Evolutionary conservation across 2,888 invertebrate species (phyloP).

Genomic region (Argyresthia goedartella): DNA sequence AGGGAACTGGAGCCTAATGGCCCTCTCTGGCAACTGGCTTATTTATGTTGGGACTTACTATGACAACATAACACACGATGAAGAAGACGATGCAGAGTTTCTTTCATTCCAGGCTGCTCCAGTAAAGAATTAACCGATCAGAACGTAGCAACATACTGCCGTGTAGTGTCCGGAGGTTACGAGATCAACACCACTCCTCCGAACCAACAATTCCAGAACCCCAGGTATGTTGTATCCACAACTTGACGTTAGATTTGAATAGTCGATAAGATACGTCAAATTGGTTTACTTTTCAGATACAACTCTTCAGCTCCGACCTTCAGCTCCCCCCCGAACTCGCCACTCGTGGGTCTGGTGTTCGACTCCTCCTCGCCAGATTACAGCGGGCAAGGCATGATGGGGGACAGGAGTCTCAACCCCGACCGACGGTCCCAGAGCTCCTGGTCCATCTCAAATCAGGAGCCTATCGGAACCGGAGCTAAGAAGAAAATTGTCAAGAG

Average conservation of each 20-base stretch:
- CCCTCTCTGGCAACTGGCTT: no score
- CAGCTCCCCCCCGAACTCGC: constrained; percentile 61
- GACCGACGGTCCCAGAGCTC: constrained; percentile 52
- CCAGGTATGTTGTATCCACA: constrained; percentile 27
- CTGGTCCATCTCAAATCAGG: constrained; percentile 49
- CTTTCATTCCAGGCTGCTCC: constrained; percentile 32
- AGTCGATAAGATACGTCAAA: constrained; percentile 8
- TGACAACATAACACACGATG: no score
- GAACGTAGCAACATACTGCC: constrained; percentile 50
- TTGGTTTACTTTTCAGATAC: constrained; percentile 36
- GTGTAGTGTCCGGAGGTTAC: constrained; percentile 47
- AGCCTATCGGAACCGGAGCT: constrained; percentile 62
- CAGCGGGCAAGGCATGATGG: constrained; percentile 39
- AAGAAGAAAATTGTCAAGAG: constrained; percentile 62
- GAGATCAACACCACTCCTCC: constrained; percentile 36
- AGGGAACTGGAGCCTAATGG: no score
- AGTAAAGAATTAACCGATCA: constrained; percentile 48
- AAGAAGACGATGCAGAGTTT: neutral
- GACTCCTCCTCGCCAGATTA: constrained; percentile 55
- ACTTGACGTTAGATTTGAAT: no score
- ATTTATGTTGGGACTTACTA: no score
- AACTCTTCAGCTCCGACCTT: constrained; percentile 52
- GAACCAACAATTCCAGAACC: constrained; percentile 45
- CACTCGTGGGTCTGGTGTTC: constrained; percentile 53
- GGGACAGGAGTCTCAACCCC: constrained; percentile 33